A percentile compares a stretch with the other conserved stretches of the same genome.
Conservation (phyloP, 64 coral and sea anemone genomes). For the Stichodactyla mertensii region DNA sequence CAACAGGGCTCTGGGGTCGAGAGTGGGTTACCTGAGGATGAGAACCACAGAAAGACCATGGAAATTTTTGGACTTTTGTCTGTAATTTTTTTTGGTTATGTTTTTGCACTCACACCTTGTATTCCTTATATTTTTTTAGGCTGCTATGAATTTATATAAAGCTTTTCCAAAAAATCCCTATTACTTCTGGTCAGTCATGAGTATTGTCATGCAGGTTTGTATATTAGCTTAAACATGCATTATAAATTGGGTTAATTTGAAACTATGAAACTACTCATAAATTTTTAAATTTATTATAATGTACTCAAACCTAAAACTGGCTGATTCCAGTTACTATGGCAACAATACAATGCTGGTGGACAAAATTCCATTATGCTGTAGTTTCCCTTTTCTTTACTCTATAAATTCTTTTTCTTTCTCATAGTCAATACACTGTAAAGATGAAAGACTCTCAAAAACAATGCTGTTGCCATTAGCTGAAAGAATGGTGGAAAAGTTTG, state of each 20-base stretch:
- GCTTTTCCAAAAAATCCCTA: conserved; percentile 92
- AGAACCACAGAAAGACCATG: not conserved
- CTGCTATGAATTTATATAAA: conserved; percentile 95
- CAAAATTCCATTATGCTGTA: not conserved
- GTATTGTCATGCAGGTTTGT: conserved; percentile 89
- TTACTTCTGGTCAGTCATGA: conserved; percentile 98
- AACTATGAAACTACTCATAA: too few relatives aligned
- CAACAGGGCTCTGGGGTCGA: too few relatives aligned
- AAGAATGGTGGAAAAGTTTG: conserved; percentile 88
- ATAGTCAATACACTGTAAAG: conserved; percentile 38
- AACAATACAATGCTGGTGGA: too few relatives aligned
- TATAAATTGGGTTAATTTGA: too few relatives aligned
- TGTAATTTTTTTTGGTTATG: too few relatives aligned
- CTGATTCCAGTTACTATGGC: too few relatives aligned
- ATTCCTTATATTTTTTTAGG: conserved; percentile 16
- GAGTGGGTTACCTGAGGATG: not conserved
- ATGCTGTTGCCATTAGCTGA: conserved; percentile 93
- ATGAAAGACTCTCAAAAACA: conserved; percentile 45
- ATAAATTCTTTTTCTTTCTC: not conserved
- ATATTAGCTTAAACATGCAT: too few relatives aligned
- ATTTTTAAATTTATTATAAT: too few relatives aligned
- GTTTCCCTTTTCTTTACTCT: not conserved
- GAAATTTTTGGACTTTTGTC: not conserved
- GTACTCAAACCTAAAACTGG: too few relatives aligned
- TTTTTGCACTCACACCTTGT: not conserved